Base-by-base conservation (phyloP, 2,797 vertebrate species). In the Pipistrellus nathusii region DNA sequence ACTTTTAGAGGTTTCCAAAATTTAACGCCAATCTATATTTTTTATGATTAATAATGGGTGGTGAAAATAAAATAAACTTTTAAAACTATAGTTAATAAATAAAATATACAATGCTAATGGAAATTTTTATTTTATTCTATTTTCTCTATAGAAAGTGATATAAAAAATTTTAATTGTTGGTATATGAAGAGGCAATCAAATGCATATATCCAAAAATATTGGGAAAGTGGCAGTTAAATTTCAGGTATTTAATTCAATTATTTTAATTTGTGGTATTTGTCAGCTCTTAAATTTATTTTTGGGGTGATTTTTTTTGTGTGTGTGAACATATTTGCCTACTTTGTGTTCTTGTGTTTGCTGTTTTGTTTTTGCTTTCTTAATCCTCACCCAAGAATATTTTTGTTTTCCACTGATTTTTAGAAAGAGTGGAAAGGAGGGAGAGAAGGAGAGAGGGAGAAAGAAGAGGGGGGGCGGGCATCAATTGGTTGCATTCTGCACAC, bases 41-140 rank as follows among this genome's bases (percentile, higher is more conserved):
- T 83, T 69, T 2, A n/a, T 53, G 30, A 84, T 32, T 13, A 80
- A 81, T 66, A 73, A 51, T 91, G 27, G 46, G 10, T 68, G 53
- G 2, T 81, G 8, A 41, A 84, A 92, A 88, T 76, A 38, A 92
- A 95, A 95, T 17, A 85, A 69, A 44, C 8, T 35, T 86, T 25
- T 57, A 51, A 73, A 93, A 87, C 44, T 73, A 62, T 68, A n/a
- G 68, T 41, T 48, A 94, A 85, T 76, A 59, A 89, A 85, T 77
- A 48, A 91, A 59, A 38, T 48, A 44, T 77, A 30, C 11, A n/a
- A 75, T 75, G 9, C 57, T 76, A 73, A 38, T 81, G 20, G 85
- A 88, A 90, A 25, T 86, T 41, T 57, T 69, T 88, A 81, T 13
- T 73, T 76, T 72, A 73, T 64, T 71, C 14, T 71, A 76, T 73